Evolutionary conservation across 2,113 vertebrate genomes (phyloP), one percentile per base, ranked within the genome.

Genomic region (Cebidichthys violaceus): DNA sequence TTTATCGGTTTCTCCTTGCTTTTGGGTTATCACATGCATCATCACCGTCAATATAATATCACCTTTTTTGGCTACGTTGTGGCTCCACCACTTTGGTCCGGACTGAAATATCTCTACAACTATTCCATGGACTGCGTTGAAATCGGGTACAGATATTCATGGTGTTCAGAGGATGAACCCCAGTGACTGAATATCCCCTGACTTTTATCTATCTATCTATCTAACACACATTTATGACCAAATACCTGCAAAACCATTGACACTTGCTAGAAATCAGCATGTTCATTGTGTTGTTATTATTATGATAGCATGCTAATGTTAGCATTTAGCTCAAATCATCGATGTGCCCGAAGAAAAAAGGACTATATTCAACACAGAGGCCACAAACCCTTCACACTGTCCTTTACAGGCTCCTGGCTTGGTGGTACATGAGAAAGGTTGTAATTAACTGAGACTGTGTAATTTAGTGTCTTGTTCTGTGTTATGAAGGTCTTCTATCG

Each of bases 1-100:
- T 91, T 85, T 89, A 90, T 90, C 75, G 85, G 82, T 81, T 91
- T 89, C 86, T 86, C 88, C 79, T 77, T 78, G 79, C 85, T 84
- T 91, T 86, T 88, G 83, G 83, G 82, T 86, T 82, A 72, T 84
- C 83, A 65, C 80, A 71, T 84, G 81, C 84, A 88, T 90, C 88
- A 77, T 61, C 83, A 33, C 67, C 85, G 37, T 52, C 60, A 62
- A 84, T 79, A 75, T 68, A 72, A 67, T 64, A 50, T 66, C 75
- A 54, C 57, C 77, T 79, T 70, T 55, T 81, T 84, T 75, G 73
- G 27, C 61, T 67, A n/a, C 9, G 6, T 55, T 60, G 29, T 27
- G 14, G 55, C 55, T 62, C 14, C 20, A 11, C 18, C 22, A 59
- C 50, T 81, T 70, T 35, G 64, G 71, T 70, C 29, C 45, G 24